Percentiles rank a stretch among this genome's conserved stretches.
phyloP scores from a whole-genome alignment of 1,140 invertebrate genomes.

The Aradophagus sp. region DNA sequence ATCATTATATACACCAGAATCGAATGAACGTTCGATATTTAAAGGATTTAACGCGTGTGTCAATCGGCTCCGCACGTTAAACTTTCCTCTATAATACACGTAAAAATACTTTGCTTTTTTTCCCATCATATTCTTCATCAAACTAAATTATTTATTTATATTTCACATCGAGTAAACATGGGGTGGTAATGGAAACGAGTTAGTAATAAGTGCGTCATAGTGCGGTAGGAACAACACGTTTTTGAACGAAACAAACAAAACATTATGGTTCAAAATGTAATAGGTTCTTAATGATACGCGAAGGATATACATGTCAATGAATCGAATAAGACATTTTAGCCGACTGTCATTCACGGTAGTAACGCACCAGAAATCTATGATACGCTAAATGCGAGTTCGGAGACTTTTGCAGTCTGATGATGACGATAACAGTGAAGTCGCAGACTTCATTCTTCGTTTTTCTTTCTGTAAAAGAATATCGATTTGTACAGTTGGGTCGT shows the following conservation, averaged over 20 bases:
- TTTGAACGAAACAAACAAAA: slow-evolving; percentile 15
- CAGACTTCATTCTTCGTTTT: slow-evolving; percentile 32
- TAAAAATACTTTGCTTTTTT: slow-evolving; percentile 51
- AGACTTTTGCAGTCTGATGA: slow-evolving; percentile 58
- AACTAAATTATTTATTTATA: slow-evolving; percentile 32
- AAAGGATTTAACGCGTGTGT: slow-evolving; percentile 38
- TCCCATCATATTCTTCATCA: slow-evolving; percentile 21
- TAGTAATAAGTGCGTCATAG: slow-evolving; percentile 25
- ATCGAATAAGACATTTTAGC: slow-evolving; percentile 24
- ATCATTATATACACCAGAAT: slow-evolving; percentile 58
- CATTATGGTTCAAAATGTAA: slow-evolving; percentile 2
- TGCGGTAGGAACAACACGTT: slow-evolving; percentile 58
- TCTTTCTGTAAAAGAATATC: slow-evolving; percentile 74
- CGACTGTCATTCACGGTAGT: slow-evolving; percentile 50
- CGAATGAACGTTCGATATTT: slow-evolving; percentile 35
- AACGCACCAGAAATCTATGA: slow-evolving; percentile 49
- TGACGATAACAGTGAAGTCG: slow-evolving; percentile 39
- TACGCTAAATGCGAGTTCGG: slow-evolving; percentile 64
- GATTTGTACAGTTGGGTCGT: slow-evolving; percentile 74
- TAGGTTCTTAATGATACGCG: slow-evolving; percentile 1
- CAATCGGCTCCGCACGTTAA: slow-evolving; percentile 34
- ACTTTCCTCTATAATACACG: slow-evolving; percentile 42
- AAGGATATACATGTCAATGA: slow-evolving; percentile 5
- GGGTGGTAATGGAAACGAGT: slow-evolving; percentile 24
- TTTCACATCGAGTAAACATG: slow-evolving; percentile 27